Percentiles rank a stretch among this genome's conserved stretches.
Conservation (phyloP, 1,140 invertebrate genomes). For the Ylistrum balloti region DNA sequence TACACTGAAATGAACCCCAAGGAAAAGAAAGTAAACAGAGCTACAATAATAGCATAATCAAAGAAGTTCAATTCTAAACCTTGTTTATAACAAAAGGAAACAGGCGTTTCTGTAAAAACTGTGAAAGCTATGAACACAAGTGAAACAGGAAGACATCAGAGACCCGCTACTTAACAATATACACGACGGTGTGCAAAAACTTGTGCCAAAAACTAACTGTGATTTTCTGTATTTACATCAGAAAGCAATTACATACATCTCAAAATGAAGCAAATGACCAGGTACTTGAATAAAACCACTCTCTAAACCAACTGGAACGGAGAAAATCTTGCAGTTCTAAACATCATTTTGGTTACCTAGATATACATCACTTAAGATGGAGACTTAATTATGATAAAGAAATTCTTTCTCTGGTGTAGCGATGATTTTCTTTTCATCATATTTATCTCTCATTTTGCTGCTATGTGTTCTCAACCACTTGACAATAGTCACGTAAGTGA, state of each 20-base stretch:
- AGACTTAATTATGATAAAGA: too few relatives aligned
- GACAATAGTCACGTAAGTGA: too few relatives aligned
- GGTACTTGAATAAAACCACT: not conserved
- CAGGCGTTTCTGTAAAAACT: not conserved
- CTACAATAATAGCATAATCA: not conserved
- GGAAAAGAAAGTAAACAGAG: not conserved
- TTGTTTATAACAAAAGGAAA: not conserved
- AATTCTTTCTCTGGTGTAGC: too few relatives aligned
- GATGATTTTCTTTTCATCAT: too few relatives aligned
- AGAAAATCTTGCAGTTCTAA: not conserved
- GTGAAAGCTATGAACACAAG: not conserved
- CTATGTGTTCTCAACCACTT: too few relatives aligned
- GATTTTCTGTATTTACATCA: not conserved
- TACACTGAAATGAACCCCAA: not conserved
- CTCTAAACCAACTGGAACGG: not conserved
- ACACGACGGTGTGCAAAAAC: not conserved
- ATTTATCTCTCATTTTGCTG: too few relatives aligned
- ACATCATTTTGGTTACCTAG: not conserved
- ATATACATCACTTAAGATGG: too few relatives aligned
- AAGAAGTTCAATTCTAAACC: not conserved
- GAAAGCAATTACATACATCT: not conserved
- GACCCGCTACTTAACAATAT: not conserved
- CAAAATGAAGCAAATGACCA: not conserved
- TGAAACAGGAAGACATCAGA: not conserved
- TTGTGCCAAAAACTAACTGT: not conserved